Evolutionary conservation across 2,888 invertebrate genomes (phyloP).

Genomic region (Epistrophella euchroma): DNA sequence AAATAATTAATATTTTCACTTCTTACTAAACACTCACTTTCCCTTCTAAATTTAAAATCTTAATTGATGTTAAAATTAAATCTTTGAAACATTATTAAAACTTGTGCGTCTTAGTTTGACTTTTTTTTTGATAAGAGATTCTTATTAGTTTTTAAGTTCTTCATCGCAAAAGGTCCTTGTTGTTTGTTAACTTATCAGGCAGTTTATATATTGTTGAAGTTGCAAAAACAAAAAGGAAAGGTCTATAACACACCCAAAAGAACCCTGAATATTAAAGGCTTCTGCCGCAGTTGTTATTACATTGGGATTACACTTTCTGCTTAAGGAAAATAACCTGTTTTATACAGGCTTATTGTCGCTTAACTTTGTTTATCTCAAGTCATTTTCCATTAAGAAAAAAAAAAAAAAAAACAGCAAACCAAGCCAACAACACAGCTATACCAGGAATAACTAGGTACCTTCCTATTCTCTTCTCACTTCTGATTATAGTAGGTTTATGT

Average conservation of each 20-base stretch:
- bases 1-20: too few relatives aligned
- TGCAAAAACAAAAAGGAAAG: background rate
- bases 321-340: conserved; percentile 9
- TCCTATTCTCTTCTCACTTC: background rate
- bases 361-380: conserved; percentile 20
- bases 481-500: background rate
- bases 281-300: conserved; percentile 17
- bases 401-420: conserved; percentile 1
- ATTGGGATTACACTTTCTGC: conserved; percentile 21
- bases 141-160: conserved; percentile 6
- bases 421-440: background rate
- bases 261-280: conserved; percentile 6
- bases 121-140: background rate
- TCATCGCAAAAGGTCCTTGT: conserved; percentile 24
- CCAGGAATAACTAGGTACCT: background rate
- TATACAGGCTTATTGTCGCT: conserved; percentile 3
- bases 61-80: conserved; percentile 11
- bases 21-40: background rate
- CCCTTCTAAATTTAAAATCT: background rate
- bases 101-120: background rate
- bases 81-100: conserved; percentile 5
- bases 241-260: background rate
- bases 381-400: conserved; percentile 34
- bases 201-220: background rate
- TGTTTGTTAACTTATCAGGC: conserved; percentile 4